Evolutionary conservation across 2,888 invertebrate species (phyloP).

Genomic region (Nasonia oneida): DNA sequence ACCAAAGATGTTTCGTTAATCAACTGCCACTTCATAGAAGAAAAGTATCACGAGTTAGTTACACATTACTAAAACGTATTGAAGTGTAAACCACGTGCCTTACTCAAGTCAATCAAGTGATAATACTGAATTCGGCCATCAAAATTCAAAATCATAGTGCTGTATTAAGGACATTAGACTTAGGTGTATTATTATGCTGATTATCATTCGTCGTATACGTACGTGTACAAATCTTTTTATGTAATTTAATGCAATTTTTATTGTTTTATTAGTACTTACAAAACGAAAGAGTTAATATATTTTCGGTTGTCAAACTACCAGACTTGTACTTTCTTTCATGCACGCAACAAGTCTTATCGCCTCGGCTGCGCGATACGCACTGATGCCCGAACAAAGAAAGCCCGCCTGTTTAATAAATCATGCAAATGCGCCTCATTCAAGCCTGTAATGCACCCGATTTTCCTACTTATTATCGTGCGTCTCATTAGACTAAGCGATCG

Average conservation of each 20-base stretch:
- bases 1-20: conserved; percentile 61
- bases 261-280: conserved; percentile 30
- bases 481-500: conserved; percentile 16
- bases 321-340: not conserved
- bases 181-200: not conserved
- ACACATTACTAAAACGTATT: conserved; percentile 21
- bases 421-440: conserved; percentile 31
- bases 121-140: conserved; percentile 23
- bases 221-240: conserved; percentile 36
- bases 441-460: conserved; percentile 34
- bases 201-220: conserved; percentile 2
- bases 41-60: conserved; percentile 39
- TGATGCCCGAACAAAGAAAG: not conserved
- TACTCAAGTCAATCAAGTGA: conserved; percentile 16
- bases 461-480: not conserved
- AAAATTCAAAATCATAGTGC: conserved; percentile 16
- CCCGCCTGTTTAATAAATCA: conserved; percentile 15
- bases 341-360: not conserved
- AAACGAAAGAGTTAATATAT: conserved; percentile 38
- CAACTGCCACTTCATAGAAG: conserved; percentile 37
- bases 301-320: conserved; percentile 15
- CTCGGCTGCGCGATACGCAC: not conserved
- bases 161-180: not conserved
- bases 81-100: conserved; percentile 40
- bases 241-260: conserved; percentile 26